A percentile compares a stretch with the other conserved stretches of the same genome.
phyloP scores from a whole-genome alignment of 1,140 invertebrate genomes.

The Diorhabda elongata region DNA sequence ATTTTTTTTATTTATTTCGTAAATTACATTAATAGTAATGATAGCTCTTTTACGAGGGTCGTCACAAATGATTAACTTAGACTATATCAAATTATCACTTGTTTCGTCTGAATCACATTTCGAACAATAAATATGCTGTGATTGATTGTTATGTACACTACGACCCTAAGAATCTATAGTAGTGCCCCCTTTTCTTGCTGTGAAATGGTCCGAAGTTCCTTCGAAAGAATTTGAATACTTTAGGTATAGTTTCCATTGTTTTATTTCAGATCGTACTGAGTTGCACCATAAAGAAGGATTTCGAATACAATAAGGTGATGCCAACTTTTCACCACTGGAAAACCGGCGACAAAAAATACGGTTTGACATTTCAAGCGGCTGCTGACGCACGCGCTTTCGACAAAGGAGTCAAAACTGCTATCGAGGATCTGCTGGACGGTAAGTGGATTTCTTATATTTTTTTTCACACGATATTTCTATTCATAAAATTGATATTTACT shows the following conservation, averaged over 20 bases:
- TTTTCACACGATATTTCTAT: neutral
- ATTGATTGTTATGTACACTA: no score
- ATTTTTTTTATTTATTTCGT: no score
- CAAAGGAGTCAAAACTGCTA: conserved; percentile 82
- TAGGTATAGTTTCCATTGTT: neutral
- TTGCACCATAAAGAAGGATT: conserved; percentile 92
- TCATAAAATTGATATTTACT: no score
- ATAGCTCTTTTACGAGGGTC: no score
- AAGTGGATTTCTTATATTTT: conserved; percentile 43
- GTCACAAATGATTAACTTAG: no score
- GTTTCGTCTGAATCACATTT: no score
- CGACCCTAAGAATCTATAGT: no score
- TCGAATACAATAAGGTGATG: conserved; percentile 97
- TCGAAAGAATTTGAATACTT: neutral
- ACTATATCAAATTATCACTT: no score
- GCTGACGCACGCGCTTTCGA: conserved; percentile 93
- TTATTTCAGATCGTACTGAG: conserved; percentile 79
- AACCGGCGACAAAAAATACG: conserved; percentile 91
- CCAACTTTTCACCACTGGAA: conserved; percentile 98
- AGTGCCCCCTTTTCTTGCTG: no score
- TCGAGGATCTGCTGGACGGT: conserved; percentile 90
- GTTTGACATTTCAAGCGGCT: conserved; percentile 89
- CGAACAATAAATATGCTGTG: no score
- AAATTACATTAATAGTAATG: no score
- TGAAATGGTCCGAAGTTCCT: no score